A percentile compares a stretch with the other conserved stretches of the same genome.
phyloP scores from a whole-genome alignment of 1,140 invertebrate genomes.

The Hestina assimilis region DNA sequence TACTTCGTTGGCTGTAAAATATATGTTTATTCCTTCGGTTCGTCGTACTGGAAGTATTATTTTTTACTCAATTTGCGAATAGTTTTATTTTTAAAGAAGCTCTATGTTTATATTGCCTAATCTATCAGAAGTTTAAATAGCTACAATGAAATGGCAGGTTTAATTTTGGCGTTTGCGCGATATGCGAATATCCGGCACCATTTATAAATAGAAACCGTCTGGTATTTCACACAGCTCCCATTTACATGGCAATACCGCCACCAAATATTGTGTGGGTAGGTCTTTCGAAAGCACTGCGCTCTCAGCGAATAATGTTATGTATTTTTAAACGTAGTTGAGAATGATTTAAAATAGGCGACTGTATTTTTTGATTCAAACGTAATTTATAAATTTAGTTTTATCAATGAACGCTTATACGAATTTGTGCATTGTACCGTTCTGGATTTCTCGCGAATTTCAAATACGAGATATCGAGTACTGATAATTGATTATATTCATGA shows the following conservation, averaged over 20 bases:
- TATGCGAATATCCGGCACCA: constrained; percentile 38
- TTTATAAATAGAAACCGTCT: constrained; percentile 45
- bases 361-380: constrained; percentile 5
- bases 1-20: neutral
- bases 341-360: neutral
- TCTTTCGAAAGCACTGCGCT: constrained; percentile 5
- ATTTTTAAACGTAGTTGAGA: neutral
- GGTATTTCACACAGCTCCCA: constrained; percentile 39
- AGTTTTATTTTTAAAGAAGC: neutral
- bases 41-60: neutral
- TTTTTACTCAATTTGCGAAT: neutral
- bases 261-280: neutral
- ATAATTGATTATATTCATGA: too few species aligned
- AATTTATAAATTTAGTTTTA: constrained; percentile 14
- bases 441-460: neutral
- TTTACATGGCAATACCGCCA: constrained; percentile 5
- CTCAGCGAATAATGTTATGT: neutral
- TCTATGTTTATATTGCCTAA: neutral
- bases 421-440: neutral
- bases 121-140: neutral
- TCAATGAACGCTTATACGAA: constrained; percentile 14
- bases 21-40: neutral
- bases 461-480: too few species aligned
- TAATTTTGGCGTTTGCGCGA: constrained; percentile 41
- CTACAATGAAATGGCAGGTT: constrained; percentile 3